These are phyloP conservation scores for Orientallactaga sibirica DNA, from an alignment of 2,797 vertebrate species.

Conservation along the genomic window DNA sequence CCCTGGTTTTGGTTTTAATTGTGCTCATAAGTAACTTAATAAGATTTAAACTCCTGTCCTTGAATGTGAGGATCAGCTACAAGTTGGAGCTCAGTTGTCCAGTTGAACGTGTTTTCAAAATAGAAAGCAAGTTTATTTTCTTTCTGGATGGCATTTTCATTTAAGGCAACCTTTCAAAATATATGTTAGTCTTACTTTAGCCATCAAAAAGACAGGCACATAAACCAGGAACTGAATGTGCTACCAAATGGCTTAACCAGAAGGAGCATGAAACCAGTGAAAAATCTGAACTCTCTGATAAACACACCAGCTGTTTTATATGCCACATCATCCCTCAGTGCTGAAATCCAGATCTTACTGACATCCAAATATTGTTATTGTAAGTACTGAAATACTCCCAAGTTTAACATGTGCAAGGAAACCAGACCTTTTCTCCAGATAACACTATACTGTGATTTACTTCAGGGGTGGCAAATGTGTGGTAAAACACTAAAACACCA, in stretches of 20 bases:
- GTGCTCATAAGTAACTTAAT: background rate
- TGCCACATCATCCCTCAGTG: constrained; percentile 74
- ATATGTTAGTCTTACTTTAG: constrained; percentile 32
- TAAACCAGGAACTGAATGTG: constrained; percentile 57
- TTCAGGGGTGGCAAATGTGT: constrained; percentile 70
- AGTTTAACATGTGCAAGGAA: constrained; percentile 80
- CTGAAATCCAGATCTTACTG: constrained; percentile 79
- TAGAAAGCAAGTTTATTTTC: constrained; percentile 49
- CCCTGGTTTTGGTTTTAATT: constrained; percentile 34
- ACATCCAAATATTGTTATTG: constrained; percentile 83
- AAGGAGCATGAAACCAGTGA: constrained; percentile 27
- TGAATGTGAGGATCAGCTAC: constrained; percentile 33
- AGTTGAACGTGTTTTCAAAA: constrained; percentile 45
- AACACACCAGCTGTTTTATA: constrained; percentile 81
- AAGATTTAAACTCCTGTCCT: constrained; percentile 32
- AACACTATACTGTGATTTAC: constrained; percentile 72
- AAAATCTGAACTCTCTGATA: constrained; percentile 58
- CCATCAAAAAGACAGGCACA: constrained; percentile 30
- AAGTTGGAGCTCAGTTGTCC: background rate
- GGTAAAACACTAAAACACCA: constrained; percentile 59
- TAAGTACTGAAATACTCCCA: constrained; percentile 78
- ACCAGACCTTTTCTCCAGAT: constrained; percentile 73
- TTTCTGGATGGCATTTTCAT: constrained; percentile 62
- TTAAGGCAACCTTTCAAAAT: constrained; percentile 58
- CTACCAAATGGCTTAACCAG: constrained; percentile 57